Percentiles rank a stretch among this genome's conserved stretches.
phyloP scores from a whole-genome alignment of 2,797 vertebrate genomes.

The Parotocinclus haroldoi region DNA sequence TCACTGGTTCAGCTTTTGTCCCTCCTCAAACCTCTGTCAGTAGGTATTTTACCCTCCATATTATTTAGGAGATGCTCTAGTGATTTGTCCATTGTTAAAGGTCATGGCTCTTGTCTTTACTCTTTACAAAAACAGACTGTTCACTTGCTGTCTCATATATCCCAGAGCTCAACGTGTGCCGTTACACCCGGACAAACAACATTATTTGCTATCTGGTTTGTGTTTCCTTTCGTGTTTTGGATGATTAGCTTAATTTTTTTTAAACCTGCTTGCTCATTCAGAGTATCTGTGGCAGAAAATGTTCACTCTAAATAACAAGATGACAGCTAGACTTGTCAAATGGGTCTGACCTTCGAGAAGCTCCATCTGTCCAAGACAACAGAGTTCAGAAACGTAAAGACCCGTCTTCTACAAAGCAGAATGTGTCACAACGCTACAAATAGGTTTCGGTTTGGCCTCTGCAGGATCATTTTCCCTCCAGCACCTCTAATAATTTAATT shows the following conservation, averaged over 20 bases:
- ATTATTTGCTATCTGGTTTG: too few species aligned
- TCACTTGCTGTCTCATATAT: too few species aligned
- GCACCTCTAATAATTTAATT: neutral
- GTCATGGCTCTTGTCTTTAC: too few species aligned
- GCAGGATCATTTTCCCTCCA: neutral
- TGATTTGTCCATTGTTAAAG: too few species aligned
- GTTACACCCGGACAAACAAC: too few species aligned
- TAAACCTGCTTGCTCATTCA: constrained; percentile 1
- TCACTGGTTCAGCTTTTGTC: too few species aligned
- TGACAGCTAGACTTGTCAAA: constrained; percentile 17
- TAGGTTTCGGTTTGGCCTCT: neutral
- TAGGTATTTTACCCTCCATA: too few species aligned
- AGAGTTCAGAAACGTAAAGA: neutral
- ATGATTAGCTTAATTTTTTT: neutral
- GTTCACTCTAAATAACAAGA: constrained; percentile 16
- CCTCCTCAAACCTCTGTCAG: too few species aligned
- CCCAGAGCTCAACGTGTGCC: too few species aligned
- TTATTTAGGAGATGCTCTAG: too few species aligned
- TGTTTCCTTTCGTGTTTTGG: too few species aligned
- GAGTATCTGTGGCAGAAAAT: constrained; percentile 2
- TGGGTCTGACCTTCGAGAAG: constrained; percentile 10
- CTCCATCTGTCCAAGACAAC: constrained; percentile 6
- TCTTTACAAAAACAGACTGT: too few species aligned
- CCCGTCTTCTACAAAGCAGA: neutral
- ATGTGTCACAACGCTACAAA: constrained; percentile 4